These are phyloP conservation scores for Hoplodrina blanda DNA, from an alignment of 2,888 invertebrate species.

Conservation along the genomic window DNA sequence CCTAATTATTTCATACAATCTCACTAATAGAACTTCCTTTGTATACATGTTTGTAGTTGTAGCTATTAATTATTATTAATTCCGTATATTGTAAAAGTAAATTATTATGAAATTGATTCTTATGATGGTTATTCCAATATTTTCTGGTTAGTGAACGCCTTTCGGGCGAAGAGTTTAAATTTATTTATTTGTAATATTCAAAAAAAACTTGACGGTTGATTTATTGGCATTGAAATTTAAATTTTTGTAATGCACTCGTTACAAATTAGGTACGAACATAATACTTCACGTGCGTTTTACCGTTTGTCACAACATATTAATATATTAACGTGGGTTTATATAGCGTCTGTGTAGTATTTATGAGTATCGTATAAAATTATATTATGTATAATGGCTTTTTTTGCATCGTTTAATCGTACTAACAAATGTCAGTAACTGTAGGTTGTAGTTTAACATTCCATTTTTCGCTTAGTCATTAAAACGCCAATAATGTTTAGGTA, in stretches of 20 bases:
- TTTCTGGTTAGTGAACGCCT: slow-evolving; percentile 83
- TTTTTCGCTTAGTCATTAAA: slow-evolving; percentile 66
- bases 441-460: slow-evolving; percentile 87
- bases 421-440: slow-evolving; percentile 74
- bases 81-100: slow-evolving; percentile 64
- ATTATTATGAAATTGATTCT: slow-evolving; percentile 76
- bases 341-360: slow-evolving; percentile 58
- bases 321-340: slow-evolving; percentile 54
- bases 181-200: slow-evolving; percentile 60
- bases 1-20: slow-evolving; percentile 69
- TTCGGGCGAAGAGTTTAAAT: slow-evolving; percentile 62
- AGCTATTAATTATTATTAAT: slow-evolving; percentile 64
- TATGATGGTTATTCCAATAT: slow-evolving; percentile 83
- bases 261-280: slow-evolving; percentile 65
- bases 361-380: slow-evolving; percentile 58
- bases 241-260: slow-evolving; percentile 61
- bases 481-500: slow-evolving; percentile 58
- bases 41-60: slow-evolving; percentile 71
- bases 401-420: slow-evolving; percentile 70
- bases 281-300: slow-evolving; percentile 47
- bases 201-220: slow-evolving; percentile 39
- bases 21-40: slow-evolving; percentile 74
- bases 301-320: slow-evolving; percentile 53
- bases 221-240: slow-evolving; percentile 44
- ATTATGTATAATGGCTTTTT: slow-evolving; percentile 55